These are phyloP conservation scores for Chrysopa pallens DNA, from an alignment of 1,140 invertebrate genomes.

Conservation along the genomic window DNA sequence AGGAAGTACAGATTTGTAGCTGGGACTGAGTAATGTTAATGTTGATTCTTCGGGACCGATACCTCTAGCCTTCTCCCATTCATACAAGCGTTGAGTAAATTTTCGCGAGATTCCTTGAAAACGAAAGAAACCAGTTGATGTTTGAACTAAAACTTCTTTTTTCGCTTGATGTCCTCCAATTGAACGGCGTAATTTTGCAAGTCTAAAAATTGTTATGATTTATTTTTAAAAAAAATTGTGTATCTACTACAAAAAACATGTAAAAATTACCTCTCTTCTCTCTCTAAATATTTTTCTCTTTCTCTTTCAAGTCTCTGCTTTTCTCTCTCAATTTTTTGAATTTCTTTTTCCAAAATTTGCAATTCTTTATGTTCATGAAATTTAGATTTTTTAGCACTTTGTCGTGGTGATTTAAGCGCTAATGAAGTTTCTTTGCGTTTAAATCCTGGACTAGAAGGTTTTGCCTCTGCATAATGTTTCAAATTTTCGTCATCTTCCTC, in stretches of 20 bases:
- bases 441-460: conserved; percentile 21
- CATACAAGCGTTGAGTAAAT: conserved; percentile 73
- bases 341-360: conserved; percentile 35
- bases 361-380: conserved; percentile 24
- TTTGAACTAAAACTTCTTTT: conserved; percentile 59
- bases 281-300: conserved; percentile 36
- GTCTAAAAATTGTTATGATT: conserved; percentile 19
- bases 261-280: conserved; percentile 27
- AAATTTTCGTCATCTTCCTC: conserved; percentile 18
- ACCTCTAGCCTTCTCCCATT: conserved; percentile 74
- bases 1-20: conserved; percentile 24
- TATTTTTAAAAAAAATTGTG: background rate
- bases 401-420: conserved; percentile 11
- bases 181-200: conserved; percentile 38
- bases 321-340: conserved; percentile 39
- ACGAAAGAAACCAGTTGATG: conserved; percentile 59
- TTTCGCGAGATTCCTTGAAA: conserved; percentile 74
- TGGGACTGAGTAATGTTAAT: conserved; percentile 49
- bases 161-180: conserved; percentile 31
- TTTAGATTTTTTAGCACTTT: conserved; percentile 12
- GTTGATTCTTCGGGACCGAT: conserved; percentile 66
- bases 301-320: conserved; percentile 39
- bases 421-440: conserved; percentile 15
- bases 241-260: background rate
- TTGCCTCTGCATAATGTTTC: conserved; percentile 6